Percentiles rank a stretch among this genome's conserved stretches.
phyloP scores from a whole-genome alignment of 2,797 vertebrate species.

The Lemur catta region DNA sequence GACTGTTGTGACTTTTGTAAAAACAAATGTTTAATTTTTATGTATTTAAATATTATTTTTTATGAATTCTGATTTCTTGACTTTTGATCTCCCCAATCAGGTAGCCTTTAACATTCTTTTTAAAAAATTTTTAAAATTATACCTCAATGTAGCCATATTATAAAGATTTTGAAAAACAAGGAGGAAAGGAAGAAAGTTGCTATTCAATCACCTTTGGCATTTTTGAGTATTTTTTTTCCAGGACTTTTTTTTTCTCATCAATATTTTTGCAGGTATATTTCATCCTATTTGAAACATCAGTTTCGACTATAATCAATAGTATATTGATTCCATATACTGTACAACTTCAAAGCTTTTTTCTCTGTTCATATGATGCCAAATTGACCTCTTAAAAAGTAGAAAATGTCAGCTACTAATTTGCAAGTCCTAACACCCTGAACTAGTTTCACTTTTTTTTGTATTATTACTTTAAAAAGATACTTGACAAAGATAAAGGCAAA shows the following conservation, averaged over 20 bases:
- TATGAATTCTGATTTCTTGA: background rate
- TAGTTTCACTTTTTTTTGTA: background rate
- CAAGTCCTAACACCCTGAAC: background rate
- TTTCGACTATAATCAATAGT: background rate
- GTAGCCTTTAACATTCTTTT: background rate
- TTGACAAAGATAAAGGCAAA: background rate
- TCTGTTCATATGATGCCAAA: background rate
- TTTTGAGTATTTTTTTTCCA: background rate
- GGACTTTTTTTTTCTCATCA: background rate
- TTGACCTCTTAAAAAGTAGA: background rate
- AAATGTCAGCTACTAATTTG: background rate
- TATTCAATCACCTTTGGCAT: background rate
- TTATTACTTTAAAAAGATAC: background rate
- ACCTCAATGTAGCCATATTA: background rate
- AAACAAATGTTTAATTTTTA: background rate
- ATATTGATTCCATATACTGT: background rate
- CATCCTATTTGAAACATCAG: background rate
- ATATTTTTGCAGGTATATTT: background rate
- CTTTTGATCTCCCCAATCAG: background rate
- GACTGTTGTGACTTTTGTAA: background rate
- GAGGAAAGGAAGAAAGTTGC: background rate
- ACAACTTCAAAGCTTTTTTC: background rate
- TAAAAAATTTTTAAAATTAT: background rate
- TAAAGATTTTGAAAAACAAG: background rate
- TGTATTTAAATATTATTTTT: background rate